phyloP scores from a whole-genome alignment of 2,888 invertebrate species.

The Trilocha varians region DNA sequence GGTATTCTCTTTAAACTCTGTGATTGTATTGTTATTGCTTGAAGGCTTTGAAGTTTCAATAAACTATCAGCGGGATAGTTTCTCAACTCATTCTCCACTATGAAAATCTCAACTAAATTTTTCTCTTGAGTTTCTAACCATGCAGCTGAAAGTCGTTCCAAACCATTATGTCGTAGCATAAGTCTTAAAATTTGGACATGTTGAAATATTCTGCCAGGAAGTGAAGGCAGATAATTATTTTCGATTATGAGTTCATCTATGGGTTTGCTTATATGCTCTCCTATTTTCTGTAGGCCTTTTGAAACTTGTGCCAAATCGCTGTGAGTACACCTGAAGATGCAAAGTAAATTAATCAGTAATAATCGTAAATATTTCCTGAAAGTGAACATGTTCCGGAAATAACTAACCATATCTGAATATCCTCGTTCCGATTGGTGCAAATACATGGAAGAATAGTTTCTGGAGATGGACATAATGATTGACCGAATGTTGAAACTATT shows the following conservation, averaged over 20 bases:
- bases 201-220: conserved; percentile 88
- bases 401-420: conserved; percentile 87
- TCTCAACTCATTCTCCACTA: conserved; percentile 87
- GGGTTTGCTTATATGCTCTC: conserved; percentile 77
- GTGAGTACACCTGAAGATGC: conserved; percentile 89
- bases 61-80: conserved; percentile 86
- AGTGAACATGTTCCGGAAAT: neutral
- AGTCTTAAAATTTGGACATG: conserved; percentile 82
- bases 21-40: conserved; percentile 88
- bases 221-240: conserved; percentile 87
- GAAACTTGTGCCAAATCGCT: conserved; percentile 86
- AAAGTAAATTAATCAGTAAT: too few species aligned
- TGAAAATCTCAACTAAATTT: conserved; percentile 84
- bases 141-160: conserved; percentile 85
- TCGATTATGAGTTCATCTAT: conserved; percentile 91
- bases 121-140: conserved; percentile 87
- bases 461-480: conserved; percentile 78
- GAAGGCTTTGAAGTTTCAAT: conserved; percentile 80
- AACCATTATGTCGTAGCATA: conserved; percentile 87
- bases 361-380: neutral
- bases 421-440: conserved; percentile 83
- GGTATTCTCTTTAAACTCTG: conserved; percentile 84
- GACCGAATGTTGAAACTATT: conserved; percentile 25
- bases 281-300: conserved; percentile 80
- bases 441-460: conserved; percentile 87